These are phyloP conservation scores for Taxidea taxus DNA, from an alignment of 2,113 vertebrate genomes.

Conservation along the genomic window DNA sequence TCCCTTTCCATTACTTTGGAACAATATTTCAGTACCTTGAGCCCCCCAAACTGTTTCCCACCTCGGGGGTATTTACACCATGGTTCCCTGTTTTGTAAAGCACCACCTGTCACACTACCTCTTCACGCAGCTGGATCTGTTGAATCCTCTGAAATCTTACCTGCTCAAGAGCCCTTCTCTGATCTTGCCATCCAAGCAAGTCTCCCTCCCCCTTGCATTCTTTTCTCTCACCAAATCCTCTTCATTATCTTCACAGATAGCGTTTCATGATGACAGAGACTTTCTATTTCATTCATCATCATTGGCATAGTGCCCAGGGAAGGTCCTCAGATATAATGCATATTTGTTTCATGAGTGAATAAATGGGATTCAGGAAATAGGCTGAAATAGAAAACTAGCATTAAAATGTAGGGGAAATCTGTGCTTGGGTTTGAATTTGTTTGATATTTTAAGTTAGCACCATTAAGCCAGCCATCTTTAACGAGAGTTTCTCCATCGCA, in stretches of 20 bases:
- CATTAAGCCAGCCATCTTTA: neutral
- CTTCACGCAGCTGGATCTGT: neutral
- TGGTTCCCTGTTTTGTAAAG: neutral
- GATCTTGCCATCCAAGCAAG: neutral
- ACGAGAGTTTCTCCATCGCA: neutral
- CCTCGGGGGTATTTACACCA: neutral
- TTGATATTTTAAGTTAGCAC: neutral
- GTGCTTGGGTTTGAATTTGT: neutral
- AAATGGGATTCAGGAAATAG: neutral
- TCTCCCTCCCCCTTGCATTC: neutral
- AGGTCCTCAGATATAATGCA: neutral
- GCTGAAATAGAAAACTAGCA: neutral
- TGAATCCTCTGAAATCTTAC: neutral
- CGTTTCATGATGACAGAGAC: neutral
- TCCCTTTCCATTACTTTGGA: neutral
- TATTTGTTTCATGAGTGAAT: neutral
- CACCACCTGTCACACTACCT: neutral
- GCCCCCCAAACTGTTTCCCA: neutral
- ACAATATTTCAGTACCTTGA: neutral
- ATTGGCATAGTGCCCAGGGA: neutral
- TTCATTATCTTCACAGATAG: neutral
- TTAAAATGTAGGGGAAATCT: neutral
- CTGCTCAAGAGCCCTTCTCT: neutral
- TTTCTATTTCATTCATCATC: neutral
- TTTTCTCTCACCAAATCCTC: neutral